These are phyloP conservation scores for Drosophila quasianomalipes DNA, from an alignment of 2,888 invertebrate genomes.

Conservation along the genomic window DNA sequence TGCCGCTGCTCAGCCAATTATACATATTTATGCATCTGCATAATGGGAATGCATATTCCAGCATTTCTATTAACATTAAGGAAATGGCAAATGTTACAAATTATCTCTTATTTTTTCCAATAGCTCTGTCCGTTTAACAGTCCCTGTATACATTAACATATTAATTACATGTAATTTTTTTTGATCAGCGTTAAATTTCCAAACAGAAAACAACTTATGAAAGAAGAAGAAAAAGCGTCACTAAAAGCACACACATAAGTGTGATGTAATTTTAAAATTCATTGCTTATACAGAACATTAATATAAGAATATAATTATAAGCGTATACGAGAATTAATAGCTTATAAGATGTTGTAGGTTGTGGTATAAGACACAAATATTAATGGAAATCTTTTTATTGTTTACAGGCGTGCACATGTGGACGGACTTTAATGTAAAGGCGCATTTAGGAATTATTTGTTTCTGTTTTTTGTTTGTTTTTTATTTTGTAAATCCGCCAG, in stretches of 20 bases:
- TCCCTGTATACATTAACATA: not conserved
- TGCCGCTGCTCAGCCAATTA: not conserved
- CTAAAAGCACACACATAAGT: not conserved
- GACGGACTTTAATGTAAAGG: conserved; percentile 1
- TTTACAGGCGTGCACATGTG: not conserved
- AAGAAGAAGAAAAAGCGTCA: not conserved
- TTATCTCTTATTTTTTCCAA: not conserved
- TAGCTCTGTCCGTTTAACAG: not conserved
- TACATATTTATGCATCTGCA: not conserved
- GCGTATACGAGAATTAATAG: not conserved
- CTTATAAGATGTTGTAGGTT: not conserved
- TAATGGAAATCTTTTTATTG: not conserved
- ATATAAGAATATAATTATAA: not conserved
- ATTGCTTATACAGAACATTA: not conserved
- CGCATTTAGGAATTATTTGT: not conserved
- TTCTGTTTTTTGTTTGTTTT: not conserved
- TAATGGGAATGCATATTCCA: not conserved
- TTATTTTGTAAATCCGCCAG: not conserved
- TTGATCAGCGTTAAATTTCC: not conserved
- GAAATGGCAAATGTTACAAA: not conserved
- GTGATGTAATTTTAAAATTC: not conserved
- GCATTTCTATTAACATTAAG: not conserved
- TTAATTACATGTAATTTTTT: not conserved
- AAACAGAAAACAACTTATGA: not conserved
- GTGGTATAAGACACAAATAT: not conserved